Percentiles rank a stretch among this genome's conserved stretches.
Evolutionary conservation across 2,797 vertebrate species (phyloP).

Genomic region (Zenarchopterus dispar): DNA sequence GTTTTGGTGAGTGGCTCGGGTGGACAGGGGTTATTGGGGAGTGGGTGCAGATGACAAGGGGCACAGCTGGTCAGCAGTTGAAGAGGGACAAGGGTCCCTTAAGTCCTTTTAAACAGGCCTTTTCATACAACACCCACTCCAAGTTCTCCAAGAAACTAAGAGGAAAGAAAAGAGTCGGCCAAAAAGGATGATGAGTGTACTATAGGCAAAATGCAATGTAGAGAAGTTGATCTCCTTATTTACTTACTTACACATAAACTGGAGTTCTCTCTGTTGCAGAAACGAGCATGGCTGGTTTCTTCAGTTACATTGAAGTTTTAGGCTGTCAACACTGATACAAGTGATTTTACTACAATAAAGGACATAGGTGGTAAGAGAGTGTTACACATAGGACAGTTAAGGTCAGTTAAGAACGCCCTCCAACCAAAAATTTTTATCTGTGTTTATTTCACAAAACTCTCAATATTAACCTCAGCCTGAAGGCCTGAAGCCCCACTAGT

Average conservation of each 20-base stretch:
- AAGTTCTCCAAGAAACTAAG: constrained; percentile 53
- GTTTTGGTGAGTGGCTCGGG: no score
- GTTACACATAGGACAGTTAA: no score
- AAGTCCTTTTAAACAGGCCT: constrained; percentile 39
- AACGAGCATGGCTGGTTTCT: constrained; percentile 16
- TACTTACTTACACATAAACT: constrained; percentile 27
- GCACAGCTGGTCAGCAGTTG: constrained; percentile 71
- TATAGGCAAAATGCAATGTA: constrained; percentile 19
- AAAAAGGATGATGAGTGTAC: constrained; percentile 16
- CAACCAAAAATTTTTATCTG: background rate
- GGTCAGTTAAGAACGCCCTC: no score
- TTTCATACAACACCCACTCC: constrained; percentile 74
- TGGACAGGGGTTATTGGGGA: background rate
- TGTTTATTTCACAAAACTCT: background rate
- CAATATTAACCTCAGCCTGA: background rate
- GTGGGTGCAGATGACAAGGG: constrained; percentile 26
- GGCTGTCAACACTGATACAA: constrained; percentile 37
- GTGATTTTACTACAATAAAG: constrained; percentile 16
- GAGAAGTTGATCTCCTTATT: constrained; percentile 23
- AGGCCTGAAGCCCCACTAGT: constrained; percentile 1
- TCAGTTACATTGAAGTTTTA: constrained; percentile 37
- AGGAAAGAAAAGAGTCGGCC: constrained; percentile 23
- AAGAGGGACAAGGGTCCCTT: background rate
- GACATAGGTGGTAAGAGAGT: background rate
- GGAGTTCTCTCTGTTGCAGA: constrained; percentile 11